Percentiles rank a stretch among this genome's conserved stretches.
Evolutionary conservation across 2,113 vertebrate species (phyloP).

Genomic region (Octodon degus): DNA sequence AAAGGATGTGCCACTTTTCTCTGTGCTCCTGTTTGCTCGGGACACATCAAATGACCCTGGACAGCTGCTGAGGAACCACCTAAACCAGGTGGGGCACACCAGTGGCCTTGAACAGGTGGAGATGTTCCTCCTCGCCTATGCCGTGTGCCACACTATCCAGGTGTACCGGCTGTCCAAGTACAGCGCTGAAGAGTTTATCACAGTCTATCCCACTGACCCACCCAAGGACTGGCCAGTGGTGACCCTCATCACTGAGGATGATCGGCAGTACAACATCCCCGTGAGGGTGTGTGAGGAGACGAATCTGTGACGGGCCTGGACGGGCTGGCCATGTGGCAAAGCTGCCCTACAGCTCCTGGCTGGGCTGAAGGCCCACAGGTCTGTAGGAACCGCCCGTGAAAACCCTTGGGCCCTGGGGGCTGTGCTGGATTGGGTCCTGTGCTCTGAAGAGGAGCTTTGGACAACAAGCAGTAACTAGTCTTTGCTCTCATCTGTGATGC

Average conservation of each 20-base stretch:
- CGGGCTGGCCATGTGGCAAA: accelerated
- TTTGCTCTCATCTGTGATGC: background rate
- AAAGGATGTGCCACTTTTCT: constrained; percentile 95
- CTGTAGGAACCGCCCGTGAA: background rate
- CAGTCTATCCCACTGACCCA: constrained; percentile 93
- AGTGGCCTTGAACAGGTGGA: constrained; percentile 98
- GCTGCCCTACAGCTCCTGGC: background rate
- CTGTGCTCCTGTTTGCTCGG: constrained; percentile 96
- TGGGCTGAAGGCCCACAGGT: background rate
- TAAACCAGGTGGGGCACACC: constrained; percentile 94
- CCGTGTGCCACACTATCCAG: constrained; percentile 93
- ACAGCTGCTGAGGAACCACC: constrained; percentile 94
- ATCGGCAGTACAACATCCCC: constrained; percentile 97
- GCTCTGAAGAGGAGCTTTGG: constrained; percentile 37
- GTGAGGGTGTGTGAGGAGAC: constrained; percentile 89
- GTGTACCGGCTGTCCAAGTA: constrained; percentile 96
- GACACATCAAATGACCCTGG: constrained; percentile 94
- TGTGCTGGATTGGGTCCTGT: background rate
- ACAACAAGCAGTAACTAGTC: background rate
- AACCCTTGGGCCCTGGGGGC: background rate
- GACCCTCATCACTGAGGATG: constrained; percentile 96
- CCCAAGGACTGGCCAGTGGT: constrained; percentile 93
- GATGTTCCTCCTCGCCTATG: constrained; percentile 97
- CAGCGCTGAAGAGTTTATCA: constrained; percentile 95
- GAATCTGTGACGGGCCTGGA: constrained; percentile 43